These are phyloP conservation scores for Pteromalus puparum DNA, from an alignment of 1,140 invertebrate species.

Conservation along the genomic window DNA sequence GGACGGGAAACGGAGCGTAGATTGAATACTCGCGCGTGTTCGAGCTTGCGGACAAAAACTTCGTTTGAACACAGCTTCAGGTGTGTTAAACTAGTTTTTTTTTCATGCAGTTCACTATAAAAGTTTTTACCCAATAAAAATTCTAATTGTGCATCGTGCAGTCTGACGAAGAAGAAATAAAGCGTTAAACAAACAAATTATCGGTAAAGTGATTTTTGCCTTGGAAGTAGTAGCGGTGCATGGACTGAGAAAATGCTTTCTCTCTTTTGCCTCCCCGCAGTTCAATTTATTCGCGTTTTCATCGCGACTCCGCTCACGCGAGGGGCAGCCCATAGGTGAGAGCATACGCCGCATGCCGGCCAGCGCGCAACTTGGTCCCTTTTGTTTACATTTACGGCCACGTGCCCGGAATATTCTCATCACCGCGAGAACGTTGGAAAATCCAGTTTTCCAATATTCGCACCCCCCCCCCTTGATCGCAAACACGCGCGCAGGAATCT, in stretches of 20 bases:
- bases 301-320: constrained; percentile 48
- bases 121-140: not conserved
- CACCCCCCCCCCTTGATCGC: not conserved
- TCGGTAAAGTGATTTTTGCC: constrained; percentile 12
- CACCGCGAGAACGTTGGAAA: constrained; percentile 46
- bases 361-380: constrained; percentile 44
- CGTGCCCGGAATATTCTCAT: constrained; percentile 60
- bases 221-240: not conserved
- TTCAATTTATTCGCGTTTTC: constrained; percentile 30
- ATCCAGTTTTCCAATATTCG: constrained; percentile 60
- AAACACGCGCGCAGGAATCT: not conserved
- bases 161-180: not conserved
- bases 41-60: not conserved
- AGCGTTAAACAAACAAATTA: constrained; percentile 29
- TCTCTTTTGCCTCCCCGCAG: not conserved
- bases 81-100: not conserved
- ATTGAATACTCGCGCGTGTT: not conserved
- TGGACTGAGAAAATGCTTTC: not conserved
- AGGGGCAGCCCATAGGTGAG: constrained; percentile 43
- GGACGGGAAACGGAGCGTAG: not conserved
- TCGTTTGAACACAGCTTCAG: too few relatives aligned
- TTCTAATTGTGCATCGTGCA: too few relatives aligned
- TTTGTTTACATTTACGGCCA: constrained; percentile 58
- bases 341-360: not conserved
- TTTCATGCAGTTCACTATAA: not conserved